A percentile compares a stretch with the other conserved stretches of the same genome.
These are phyloP conservation scores for Drosophila histrio DNA, from an alignment of 2,888 invertebrate species.

Conservation along the genomic window DNA sequence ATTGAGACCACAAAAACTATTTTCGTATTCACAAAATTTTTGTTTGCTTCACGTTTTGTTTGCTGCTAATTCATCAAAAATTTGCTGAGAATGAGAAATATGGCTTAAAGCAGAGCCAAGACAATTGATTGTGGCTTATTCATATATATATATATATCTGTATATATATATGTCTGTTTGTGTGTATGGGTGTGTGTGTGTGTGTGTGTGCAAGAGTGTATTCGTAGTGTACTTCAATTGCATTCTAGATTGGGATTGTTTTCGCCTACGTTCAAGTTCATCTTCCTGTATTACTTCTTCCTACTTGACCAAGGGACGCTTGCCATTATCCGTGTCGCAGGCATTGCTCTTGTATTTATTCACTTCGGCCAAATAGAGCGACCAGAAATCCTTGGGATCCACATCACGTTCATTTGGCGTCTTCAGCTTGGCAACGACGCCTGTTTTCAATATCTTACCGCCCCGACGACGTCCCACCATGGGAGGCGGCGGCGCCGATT, in stretches of 20 bases:
- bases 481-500: slow-evolving; percentile 84
- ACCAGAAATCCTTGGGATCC: slow-evolving; percentile 94
- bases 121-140: neutral
- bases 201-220: slow-evolving; percentile 1
- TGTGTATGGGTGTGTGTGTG: slow-evolving; percentile 1
- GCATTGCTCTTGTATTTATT: slow-evolving; percentile 96
- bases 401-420: slow-evolving; percentile 85
- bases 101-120: neutral
- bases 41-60: neutral
- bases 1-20: neutral
- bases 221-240: neutral
- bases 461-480: slow-evolving; percentile 93
- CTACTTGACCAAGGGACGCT: slow-evolving; percentile 95
- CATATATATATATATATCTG: neutral
- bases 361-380: slow-evolving; percentile 96
- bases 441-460: slow-evolving; percentile 94
- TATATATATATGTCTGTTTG: neutral
- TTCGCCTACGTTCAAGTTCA: slow-evolving; percentile 20
- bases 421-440: slow-evolving; percentile 93
- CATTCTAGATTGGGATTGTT: neutral
- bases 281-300: neutral
- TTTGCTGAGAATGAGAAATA: neutral
- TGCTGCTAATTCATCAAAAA: neutral
- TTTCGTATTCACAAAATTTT: neutral
- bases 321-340: slow-evolving; percentile 96